These are phyloP conservation scores for Diabrotica undecimpunctata DNA, from an alignment of 1,140 invertebrate genomes.

Conservation along the genomic window DNA sequence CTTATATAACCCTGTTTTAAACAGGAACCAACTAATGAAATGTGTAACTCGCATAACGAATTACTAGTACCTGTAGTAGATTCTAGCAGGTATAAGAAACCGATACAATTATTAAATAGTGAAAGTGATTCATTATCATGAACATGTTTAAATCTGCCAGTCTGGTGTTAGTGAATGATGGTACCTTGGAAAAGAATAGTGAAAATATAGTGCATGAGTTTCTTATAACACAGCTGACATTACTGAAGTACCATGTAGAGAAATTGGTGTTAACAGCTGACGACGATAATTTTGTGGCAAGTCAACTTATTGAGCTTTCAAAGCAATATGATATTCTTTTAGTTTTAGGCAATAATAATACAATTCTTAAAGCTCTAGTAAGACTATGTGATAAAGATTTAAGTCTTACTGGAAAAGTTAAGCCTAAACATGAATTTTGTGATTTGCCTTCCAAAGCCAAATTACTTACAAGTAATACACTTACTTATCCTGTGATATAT, in stretches of 20 bases:
- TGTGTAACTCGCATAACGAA: too few relatives aligned
- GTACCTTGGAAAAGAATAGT: not conserved
- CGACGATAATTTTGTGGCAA: slow-evolving; percentile 12
- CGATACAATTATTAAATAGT: too few relatives aligned
- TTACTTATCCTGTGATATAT: slow-evolving; percentile 26
- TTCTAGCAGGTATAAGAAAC: too few relatives aligned
- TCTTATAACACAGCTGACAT: slow-evolving; percentile 12
- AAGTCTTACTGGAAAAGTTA: slow-evolving; percentile 5
- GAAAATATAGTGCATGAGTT: slow-evolving; percentile 1
- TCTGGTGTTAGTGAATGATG: not conserved
- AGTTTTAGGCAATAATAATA: slow-evolving; percentile 4
- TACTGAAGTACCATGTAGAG: slow-evolving; percentile 18
- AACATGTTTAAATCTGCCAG: not conserved
- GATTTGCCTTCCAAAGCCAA: slow-evolving; percentile 17
- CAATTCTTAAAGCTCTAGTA: slow-evolving; percentile 21
- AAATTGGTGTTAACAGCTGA: slow-evolving; percentile 17
- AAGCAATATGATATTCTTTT: slow-evolving; percentile 29
- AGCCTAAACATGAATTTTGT: slow-evolving; percentile 9
- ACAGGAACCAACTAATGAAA: too few relatives aligned
- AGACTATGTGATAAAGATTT: slow-evolving; percentile 16
- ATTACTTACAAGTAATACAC: slow-evolving; percentile 13
- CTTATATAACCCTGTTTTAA: too few relatives aligned
- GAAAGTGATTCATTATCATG: not conserved
- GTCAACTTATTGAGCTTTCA: slow-evolving; percentile 20
- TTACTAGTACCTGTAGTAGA: too few relatives aligned